A percentile compares a stretch with the other conserved stretches of the same genome.
phyloP scores from a whole-genome alignment of 1,140 invertebrate genomes.

The Cyrtorhinus lividipennis region DNA sequence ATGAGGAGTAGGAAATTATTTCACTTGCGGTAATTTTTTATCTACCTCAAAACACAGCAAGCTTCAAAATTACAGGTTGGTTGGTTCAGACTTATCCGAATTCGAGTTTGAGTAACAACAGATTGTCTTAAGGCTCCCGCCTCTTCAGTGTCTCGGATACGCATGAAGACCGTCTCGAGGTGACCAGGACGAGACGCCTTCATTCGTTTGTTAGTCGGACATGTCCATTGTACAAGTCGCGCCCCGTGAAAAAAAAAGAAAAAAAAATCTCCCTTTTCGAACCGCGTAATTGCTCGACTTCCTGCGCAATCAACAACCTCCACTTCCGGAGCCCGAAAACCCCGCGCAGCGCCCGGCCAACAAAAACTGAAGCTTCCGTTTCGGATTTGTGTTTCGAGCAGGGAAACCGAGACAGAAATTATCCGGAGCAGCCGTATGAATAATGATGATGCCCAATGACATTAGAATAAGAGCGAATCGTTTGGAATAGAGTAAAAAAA shows the following conservation, averaged over 20 bases:
- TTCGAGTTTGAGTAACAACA: no score
- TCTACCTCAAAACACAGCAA: no score
- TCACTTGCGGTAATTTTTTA: no score
- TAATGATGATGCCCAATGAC: conserved; percentile 15
- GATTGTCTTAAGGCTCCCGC: no score
- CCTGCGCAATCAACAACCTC: conserved; percentile 11
- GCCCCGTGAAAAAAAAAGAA: neutral
- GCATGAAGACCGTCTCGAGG: no score
- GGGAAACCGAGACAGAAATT: conserved; percentile 2
- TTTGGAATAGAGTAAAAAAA: neutral
- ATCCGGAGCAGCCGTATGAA: conserved; percentile 12
- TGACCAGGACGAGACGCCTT: neutral
- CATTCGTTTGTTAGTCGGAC: neutral
- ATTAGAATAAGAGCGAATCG: conserved; percentile 1
- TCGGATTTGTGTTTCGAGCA: neutral
- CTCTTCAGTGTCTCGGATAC: no score
- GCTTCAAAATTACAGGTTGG: no score
- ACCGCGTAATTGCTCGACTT: conserved; percentile 13
- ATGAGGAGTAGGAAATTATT: no score
- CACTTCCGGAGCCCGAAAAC: conserved; percentile 1
- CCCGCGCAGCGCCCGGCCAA: neutral
- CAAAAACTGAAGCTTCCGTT: conserved; percentile 8
- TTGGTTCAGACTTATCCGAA: no score
- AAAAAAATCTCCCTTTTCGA: neutral
- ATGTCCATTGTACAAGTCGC: neutral